These are phyloP conservation scores for Hypsopygia costalis DNA, from an alignment of 2,888 invertebrate species.

Conservation along the genomic window DNA sequence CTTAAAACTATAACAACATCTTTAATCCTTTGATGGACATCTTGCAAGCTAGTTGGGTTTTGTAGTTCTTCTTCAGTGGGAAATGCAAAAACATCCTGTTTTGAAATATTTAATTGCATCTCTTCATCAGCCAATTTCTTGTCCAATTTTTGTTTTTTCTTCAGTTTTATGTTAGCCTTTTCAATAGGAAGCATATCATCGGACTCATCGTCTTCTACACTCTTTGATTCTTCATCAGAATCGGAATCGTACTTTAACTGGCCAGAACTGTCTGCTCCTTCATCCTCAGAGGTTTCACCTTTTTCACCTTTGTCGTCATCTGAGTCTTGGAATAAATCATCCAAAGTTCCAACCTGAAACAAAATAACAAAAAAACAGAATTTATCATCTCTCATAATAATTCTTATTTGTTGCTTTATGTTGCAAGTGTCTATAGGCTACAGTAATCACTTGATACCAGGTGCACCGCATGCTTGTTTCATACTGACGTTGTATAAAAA, in stretches of 20 bases:
- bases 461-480: no score
- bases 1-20: conserved; percentile 90
- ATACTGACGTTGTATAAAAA: no score
- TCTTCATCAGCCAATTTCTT: conserved; percentile 89
- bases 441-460: no score
- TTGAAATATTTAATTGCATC: conserved; percentile 88
- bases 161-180: conserved; percentile 88
- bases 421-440: no score
- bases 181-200: conserved; percentile 92
- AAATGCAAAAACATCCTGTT: conserved; percentile 88
- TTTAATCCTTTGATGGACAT: conserved; percentile 93
- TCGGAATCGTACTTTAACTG: conserved; percentile 59
- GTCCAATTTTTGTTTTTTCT: conserved; percentile 85
- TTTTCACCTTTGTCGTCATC: conserved; percentile 61
- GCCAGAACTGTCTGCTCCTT: conserved; percentile 35
- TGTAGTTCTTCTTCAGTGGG: conserved; percentile 88
- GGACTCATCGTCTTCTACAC: conserved; percentile 54
- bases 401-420: no score
- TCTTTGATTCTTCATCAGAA: conserved; percentile 48
- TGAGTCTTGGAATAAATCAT: conserved; percentile 76
- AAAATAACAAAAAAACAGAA: no score
- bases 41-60: conserved; percentile 87
- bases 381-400: no score
- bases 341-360: conserved; percentile 70
- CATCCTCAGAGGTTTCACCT: conserved; percentile 53